These are phyloP conservation scores for Seira musarum DNA, from an alignment of 2,888 invertebrate genomes.

Conservation along the genomic window DNA sequence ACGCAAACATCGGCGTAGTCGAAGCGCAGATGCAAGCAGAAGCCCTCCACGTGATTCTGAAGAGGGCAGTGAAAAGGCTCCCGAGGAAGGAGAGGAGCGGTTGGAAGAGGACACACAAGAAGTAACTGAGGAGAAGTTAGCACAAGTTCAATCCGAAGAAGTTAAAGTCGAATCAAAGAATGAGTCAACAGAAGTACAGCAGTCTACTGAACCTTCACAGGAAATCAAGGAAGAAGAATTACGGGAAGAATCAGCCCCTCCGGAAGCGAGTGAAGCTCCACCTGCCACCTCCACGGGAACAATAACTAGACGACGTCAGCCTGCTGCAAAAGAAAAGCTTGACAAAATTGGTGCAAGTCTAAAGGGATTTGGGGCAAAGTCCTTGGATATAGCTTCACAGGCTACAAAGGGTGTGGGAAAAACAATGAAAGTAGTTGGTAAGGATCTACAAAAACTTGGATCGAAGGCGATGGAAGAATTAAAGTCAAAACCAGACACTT, in stretches of 20 bases:
- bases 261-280: neutral
- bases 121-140: slow-evolving; percentile 15
- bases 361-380: slow-evolving; percentile 62
- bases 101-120: slow-evolving; percentile 57
- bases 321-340: slow-evolving; percentile 55
- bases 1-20: slow-evolving; percentile 75
- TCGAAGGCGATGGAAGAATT: slow-evolving; percentile 62
- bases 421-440: slow-evolving; percentile 60
- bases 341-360: slow-evolving; percentile 62
- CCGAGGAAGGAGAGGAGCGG: slow-evolving; percentile 67
- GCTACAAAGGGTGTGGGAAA: slow-evolving; percentile 61
- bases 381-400: slow-evolving; percentile 63
- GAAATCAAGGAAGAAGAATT: slow-evolving; percentile 62
- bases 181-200: neutral
- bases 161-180: neutral
- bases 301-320: slow-evolving; percentile 52
- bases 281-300: slow-evolving; percentile 17
- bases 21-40: slow-evolving; percentile 74
- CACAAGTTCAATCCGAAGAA: slow-evolving; percentile 4
- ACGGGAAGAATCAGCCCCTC: slow-evolving; percentile 1
- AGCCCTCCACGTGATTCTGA: slow-evolving; percentile 72
- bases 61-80: slow-evolving; percentile 76
- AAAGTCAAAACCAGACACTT: slow-evolving; percentile 58
- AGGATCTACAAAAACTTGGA: slow-evolving; percentile 63
- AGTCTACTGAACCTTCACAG: slow-evolving; percentile 55